Base-by-base conservation (phyloP, 2,888 invertebrate genomes). In the Disparrhopalites patrizii region DNA sequence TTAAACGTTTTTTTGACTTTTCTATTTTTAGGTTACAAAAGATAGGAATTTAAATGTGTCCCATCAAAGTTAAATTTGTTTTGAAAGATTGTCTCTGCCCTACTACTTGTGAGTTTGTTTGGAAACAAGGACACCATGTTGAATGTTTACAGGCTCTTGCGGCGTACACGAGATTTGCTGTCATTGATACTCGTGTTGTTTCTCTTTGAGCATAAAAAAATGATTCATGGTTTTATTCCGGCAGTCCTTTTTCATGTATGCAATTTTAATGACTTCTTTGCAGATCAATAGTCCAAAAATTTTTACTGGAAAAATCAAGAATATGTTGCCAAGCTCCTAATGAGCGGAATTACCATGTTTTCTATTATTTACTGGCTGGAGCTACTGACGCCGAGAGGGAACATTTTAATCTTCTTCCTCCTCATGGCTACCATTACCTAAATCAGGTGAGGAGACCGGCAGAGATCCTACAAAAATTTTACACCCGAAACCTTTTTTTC, bases 301-400 rank as follows among this genome's bases (percentile, higher is more conserved):
- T 96, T 81, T 85, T 97, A 38, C 79, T 97, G 78, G 96, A 97
- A 81, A 96, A 96, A 79, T 94, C 94, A 28, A 83, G 96, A 76
- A 96, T 96, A 78, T 94, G 95, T 77, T 87, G 91, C 68, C 93
- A 96, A 81, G 94, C 95, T 25, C 86, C 89, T 71, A 91, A 93
- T 78, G 96, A 97, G 81, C 83, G 95, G 77, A 97, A 96, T 82
- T 97, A 97, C 81, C 96, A 97, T 80, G 96, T 96, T 70, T 97
- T 97, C 81, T 97, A 97, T 81, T 96, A 96, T 81, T 82, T 96
- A 75, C 82, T 96, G 79, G 91, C 91, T 72, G 94, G 96, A 72
- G 91, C 94, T 25, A 89, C 86, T 67, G 90, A 91, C 72, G 86
- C 86, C 77, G 93, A 94, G 79, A 86, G 86, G 76, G 87, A 89